Evolutionary conservation across 2,888 invertebrate species (phyloP).

Genomic region (Andrena chrysosceles): DNA sequence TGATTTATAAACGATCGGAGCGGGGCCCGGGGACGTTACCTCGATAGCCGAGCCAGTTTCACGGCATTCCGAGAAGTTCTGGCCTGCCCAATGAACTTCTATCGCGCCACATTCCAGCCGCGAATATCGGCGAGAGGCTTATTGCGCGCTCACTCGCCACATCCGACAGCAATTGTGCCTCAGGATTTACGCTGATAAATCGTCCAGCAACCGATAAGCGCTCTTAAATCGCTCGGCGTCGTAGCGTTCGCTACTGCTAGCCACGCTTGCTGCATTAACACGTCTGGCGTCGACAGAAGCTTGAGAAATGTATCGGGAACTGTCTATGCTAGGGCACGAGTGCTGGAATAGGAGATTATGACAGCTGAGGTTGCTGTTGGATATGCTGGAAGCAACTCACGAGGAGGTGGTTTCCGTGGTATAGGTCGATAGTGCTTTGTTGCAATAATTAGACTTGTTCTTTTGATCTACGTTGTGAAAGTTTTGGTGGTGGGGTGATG

Average conservation of each 20-base stretch:
- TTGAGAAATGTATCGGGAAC: background rate
- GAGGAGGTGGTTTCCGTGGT: too few relatives aligned
- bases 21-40: slow-evolving; percentile 9
- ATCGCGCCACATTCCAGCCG: slow-evolving; percentile 30
- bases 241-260: background rate
- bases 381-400: too few relatives aligned
- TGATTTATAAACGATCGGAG: slow-evolving; percentile 57
- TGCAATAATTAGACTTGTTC: too few relatives aligned
- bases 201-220: slow-evolving; percentile 36
- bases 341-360: too few relatives aligned
- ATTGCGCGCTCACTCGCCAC: slow-evolving; percentile 12
- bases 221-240: slow-evolving; percentile 35
- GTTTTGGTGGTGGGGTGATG: too few relatives aligned
- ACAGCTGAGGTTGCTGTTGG: too few relatives aligned
- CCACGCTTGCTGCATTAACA: slow-evolving; percentile 3
- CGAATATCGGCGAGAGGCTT: slow-evolving; percentile 26
- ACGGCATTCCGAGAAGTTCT: slow-evolving; percentile 47
- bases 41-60: slow-evolving; percentile 6
- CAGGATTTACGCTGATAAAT: slow-evolving; percentile 51
- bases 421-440: too few relatives aligned
- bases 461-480: too few relatives aligned
- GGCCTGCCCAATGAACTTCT: slow-evolving; percentile 38
- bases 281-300: background rate
- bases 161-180: slow-evolving; percentile 25
- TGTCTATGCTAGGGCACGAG: background rate